These are phyloP conservation scores for Autographa gamma DNA, from an alignment of 2,888 invertebrate genomes.

Conservation along the genomic window DNA sequence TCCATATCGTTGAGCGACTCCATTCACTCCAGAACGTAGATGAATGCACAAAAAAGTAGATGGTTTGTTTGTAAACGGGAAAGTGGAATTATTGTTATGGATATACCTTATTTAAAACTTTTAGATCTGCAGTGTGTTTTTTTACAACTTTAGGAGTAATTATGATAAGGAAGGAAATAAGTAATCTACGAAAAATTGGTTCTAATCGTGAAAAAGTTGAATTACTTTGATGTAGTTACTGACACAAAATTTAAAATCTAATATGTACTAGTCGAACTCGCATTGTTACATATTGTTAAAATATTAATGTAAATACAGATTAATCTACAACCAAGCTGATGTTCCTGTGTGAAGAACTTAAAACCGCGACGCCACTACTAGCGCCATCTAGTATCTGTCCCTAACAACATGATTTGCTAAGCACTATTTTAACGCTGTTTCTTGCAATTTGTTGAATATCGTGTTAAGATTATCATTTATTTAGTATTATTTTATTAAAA, in stretches of 20 bases:
- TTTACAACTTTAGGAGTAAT: no score
- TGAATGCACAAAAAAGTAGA: conserved; percentile 31
- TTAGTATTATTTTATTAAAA: neutral
- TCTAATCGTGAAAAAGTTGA: no score
- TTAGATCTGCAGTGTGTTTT: no score
- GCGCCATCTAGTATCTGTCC: conserved; percentile 35
- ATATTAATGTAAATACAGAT: no score
- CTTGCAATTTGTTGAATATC: neutral
- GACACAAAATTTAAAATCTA: no score
- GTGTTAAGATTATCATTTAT: neutral
- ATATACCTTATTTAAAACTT: neutral
- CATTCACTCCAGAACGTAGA: conserved; percentile 43
- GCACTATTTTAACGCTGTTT: neutral
- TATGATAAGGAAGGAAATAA: no score
- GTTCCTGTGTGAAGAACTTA: neutral
- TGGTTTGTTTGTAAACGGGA: conserved; percentile 31
- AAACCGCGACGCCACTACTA: conserved; percentile 14
- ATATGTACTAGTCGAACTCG: no score
- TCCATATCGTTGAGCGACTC: conserved; percentile 44
- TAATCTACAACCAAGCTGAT: no score
- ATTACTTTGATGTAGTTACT: no score
- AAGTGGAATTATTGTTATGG: conserved; percentile 23
- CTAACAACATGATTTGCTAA: neutral
- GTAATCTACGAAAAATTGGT: no score
- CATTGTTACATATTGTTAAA: no score